Base-by-base conservation (phyloP, 2,113 vertebrate genomes). In the Lepus americanus region DNA sequence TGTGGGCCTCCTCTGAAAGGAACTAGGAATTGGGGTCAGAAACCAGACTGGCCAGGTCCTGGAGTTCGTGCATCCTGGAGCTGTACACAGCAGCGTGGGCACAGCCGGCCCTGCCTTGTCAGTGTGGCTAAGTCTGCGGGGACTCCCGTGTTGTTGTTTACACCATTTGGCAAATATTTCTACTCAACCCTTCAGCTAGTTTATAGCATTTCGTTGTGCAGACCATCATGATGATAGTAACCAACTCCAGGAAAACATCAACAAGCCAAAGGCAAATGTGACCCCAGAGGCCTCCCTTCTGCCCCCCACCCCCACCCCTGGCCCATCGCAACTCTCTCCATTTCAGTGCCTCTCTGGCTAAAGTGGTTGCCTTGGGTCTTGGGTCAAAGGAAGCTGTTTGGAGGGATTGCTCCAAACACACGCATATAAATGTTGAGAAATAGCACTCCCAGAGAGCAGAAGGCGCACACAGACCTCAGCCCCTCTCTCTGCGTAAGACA, bases 351-450 rank as follows among this genome's bases (percentile, higher is more conserved):
- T 95, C 91, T 94, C 87, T 66, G 89, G 80, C 83, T 84, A 84
- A 76, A 96, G 89, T 79, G 91, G 94, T 97, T 97, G 90, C 89
- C 76, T 89, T 96, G 82, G 94, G 83, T 95, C 94, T 95, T 70
- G 84, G 94, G 97, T 98, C 98, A 98, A 94, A 96, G 97, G 96
- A 98, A 97, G 97, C 94, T 96, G 97, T 97, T 98, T 29, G 96
- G 98, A 97, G 94, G 94, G 91, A 94, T 96, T 97, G 97, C 98
- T 97, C 95, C 97, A 98, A 98, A 98, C 97, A 97, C 96, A 95
- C 94, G 36, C 96, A 95, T 88, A 74, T 74, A 94, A 91, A 95
- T 97, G 94, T 92, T 98, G 97, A 97, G 97, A 97, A 98, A 98
- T 64, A 93, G 44, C 96, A 73, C 93, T 97, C 96, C 27, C 94